phyloP scores from a whole-genome alignment of 2,797 vertebrate species.

The Alca torda region DNA sequence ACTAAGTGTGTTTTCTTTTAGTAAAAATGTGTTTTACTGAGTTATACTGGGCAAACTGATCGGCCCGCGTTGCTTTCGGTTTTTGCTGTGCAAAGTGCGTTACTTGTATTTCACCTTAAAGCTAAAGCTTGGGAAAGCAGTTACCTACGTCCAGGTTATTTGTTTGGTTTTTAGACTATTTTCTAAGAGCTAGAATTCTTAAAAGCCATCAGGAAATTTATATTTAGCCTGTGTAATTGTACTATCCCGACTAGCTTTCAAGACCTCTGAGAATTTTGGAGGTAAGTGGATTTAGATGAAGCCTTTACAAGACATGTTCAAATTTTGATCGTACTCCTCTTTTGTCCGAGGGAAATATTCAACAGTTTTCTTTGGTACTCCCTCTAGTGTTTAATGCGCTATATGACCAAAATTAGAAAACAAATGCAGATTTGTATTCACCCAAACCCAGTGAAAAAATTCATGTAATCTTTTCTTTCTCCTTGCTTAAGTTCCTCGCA shows the following conservation, averaged over 20 bases:
- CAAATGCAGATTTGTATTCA: neutral
- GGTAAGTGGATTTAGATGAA: accelerated
- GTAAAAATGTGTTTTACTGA: neutral
- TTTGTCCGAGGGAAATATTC: neutral
- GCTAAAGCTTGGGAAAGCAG: neutral
- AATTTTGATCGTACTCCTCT: neutral
- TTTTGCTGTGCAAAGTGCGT: neutral
- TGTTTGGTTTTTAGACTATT: neutral
- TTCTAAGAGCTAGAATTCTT: neutral
- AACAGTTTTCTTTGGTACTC: slow-evolving; percentile 2
- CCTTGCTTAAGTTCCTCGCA: accelerated
- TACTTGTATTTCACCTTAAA: neutral
- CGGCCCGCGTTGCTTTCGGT: neutral
- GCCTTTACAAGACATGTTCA: neutral
- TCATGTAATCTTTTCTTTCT: neutral
- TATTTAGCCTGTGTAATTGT: neutral
- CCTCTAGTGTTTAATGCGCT: slow-evolving; percentile 44
- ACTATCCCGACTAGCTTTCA: neutral
- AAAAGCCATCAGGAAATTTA: neutral
- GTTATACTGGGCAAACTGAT: neutral
- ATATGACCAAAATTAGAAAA: neutral
- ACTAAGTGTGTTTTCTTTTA: neutral
- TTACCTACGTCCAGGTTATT: neutral
- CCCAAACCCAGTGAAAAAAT: neutral
- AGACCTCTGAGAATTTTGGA: neutral